Base-by-base conservation (phyloP, 2,797 vertebrate genomes). In the Notoglanidium macrostoma region DNA sequence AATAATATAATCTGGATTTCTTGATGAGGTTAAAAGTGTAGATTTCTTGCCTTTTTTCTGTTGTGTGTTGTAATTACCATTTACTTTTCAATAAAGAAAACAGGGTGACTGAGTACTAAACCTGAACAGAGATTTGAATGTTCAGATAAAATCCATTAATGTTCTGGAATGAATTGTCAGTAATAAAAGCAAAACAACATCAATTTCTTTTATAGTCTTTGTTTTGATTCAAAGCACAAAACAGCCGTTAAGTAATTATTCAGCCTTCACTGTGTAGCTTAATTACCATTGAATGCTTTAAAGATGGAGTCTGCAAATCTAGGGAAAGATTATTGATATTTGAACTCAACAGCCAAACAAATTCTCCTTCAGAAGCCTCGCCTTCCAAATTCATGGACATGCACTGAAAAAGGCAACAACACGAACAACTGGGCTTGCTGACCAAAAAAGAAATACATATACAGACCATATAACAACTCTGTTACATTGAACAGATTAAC, bases 231-330 rank as follows among this genome's bases (percentile, higher is more conserved):
- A 78, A 78, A 78, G 8, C 76, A 32, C 76, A 57, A 57, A 51
- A 63, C 55, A 81, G 12, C 12, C 35, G 63, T 81, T 61, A 32
- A 3, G 35, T 26, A 80, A 44, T 80, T 44, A 63, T 61, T 46
- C 57, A 46, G 57, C 17, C 86, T 21, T 59, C 91, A 82, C 81
- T 14, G n/a, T 87, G 83, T 74, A 70, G 76, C 89, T 80, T 91
- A 91, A 94, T 92, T 54, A 92, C 72, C 85, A 92, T 90, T 90
- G 92, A 92, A 92, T 93, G 92, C 81, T 85, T 40, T 49, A 49
- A 49, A 49, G 49, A 49, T 49, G 49, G 49, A 49, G 49, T 49
- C 49, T 49, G 49, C 6, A 10, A 49, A 7, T 3, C 49, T 49
- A 10, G 49, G 1, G 5, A 7, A 49, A 49, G 49, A 3, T 49